Base-by-base conservation (phyloP, 2,888 invertebrate species). In the Drosophila phalerata region DNA sequence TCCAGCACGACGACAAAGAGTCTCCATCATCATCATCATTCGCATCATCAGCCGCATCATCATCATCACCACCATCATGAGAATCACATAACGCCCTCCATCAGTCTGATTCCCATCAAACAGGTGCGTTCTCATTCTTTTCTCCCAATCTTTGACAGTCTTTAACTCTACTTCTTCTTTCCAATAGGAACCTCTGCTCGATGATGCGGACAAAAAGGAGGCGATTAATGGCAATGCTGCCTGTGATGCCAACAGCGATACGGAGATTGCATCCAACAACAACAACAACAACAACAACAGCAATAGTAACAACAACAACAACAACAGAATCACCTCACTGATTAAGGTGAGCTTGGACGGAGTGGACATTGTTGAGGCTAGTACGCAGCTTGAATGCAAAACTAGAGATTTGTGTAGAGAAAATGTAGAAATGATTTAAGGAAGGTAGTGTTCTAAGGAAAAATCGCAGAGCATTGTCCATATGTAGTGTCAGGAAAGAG, bases 71-170 rank as follows among this genome's bases (percentile, higher is more conserved):
- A 90, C 64, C 92, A 92, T 77, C 89, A 90, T 62, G 93, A 93
- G 69, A 92, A 92, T 74, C 93, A 93, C 83, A 97, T 97, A 90
- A 97, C 97, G 84, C 97, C 97, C 22, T 97, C 97, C 76, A 97
- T 97, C 86, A 97, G 97, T 42, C 93, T 97, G 60, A 97, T 97
- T 93, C 97, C 97, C 67, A 97, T 97, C 79, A 97, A 97, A 92
- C 96, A 96, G 94, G 95, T 94, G 90, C 90, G 85, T 80, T 79
- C 51, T 2, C 9, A 28, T 8, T 0, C 10, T 4, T 5, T 8
- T 15, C 3, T 5, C 2, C 13, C 5, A 25, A 40, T 38, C 9
- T 8, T 19, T 4, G 6, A 2, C 17, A 32, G 17, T 3, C 1
- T 8, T 40, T 28, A 6, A 1, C 48, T 13, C 1, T 19, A 1